phyloP scores from a whole-genome alignment of 2,888 invertebrate species.

The Arge pagana region DNA sequence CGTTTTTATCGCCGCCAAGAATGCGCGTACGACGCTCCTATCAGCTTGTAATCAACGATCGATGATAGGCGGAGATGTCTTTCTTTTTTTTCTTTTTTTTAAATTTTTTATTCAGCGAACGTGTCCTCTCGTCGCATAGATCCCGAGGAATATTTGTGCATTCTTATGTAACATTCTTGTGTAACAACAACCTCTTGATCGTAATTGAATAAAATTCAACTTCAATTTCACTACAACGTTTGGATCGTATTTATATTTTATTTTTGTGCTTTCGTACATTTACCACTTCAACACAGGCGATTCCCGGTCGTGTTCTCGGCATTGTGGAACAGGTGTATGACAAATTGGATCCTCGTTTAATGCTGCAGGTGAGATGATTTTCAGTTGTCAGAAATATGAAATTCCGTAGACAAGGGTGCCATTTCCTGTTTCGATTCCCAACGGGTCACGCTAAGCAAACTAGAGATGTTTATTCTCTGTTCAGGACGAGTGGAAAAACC shows the following conservation, averaged over 20 bases:
- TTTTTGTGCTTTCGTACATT: constrained; percentile 42
- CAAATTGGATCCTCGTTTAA: constrained; percentile 20
- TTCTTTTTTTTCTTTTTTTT: constrained; percentile 7
- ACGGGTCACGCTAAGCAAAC: too few species aligned
- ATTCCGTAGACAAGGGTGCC: too few species aligned
- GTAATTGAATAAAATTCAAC: constrained; percentile 56
- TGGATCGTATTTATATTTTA: constrained; percentile 51
- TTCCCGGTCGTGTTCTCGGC: constrained; percentile 31
- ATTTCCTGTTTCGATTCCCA: too few species aligned
- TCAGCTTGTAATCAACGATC: too few species aligned
- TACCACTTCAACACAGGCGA: constrained; percentile 35
- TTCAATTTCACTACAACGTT: constrained; percentile 50
- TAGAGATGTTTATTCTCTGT: too few species aligned
- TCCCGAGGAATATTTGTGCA: constrained; percentile 49
- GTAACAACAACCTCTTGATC: constrained; percentile 50
- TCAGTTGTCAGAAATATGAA: too few species aligned
- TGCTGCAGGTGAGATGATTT: constrained; percentile 27
- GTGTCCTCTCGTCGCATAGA: constrained; percentile 45
- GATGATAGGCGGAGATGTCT: too few species aligned
- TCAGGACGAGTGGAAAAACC: too few species aligned
- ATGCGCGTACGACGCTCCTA: too few species aligned
- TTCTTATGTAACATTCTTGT: constrained; percentile 54
- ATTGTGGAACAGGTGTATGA: constrained; percentile 26
- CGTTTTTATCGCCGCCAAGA: too few species aligned
- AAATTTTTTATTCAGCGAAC: constrained; percentile 48